phyloP scores from a whole-genome alignment of 2,888 invertebrate genomes.

The Tanypteryx hageni region DNA sequence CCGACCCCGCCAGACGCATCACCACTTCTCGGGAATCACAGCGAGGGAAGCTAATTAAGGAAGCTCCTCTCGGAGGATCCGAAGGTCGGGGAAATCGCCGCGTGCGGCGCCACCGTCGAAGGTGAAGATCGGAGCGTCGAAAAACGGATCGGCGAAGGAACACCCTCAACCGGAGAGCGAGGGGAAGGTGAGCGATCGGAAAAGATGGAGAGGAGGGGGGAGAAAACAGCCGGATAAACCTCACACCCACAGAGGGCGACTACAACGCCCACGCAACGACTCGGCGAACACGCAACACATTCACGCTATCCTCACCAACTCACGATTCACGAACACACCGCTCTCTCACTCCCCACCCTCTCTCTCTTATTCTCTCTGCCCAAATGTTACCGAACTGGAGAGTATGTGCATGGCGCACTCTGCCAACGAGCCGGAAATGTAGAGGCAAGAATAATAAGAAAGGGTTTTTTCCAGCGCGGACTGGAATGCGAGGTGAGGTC shows the following conservation, averaged over 20 bases:
- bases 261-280: slow-evolving; percentile 4
- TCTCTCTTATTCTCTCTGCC: background rate
- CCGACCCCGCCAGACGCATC: background rate
- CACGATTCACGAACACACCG: background rate
- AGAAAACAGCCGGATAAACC: background rate
- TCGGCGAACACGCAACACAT: background rate
- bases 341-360: background rate
- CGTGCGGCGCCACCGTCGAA: too few relatives aligned
- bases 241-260: background rate
- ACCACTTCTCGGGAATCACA: too few relatives aligned
- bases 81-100: too few relatives aligned
- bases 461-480: background rate
- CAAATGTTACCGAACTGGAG: slow-evolving; percentile 3
- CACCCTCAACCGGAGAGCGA: background rate
- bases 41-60: too few relatives aligned
- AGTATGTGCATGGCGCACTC: slow-evolving; percentile 8
- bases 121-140: too few relatives aligned
- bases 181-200: background rate
- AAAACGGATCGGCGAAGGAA: too few relatives aligned
- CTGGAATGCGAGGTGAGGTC: background rate
- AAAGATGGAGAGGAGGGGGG: background rate
- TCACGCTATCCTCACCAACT: background rate
- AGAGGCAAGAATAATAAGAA: slow-evolving; percentile 5
- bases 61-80: too few relatives aligned
- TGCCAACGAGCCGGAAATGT: slow-evolving; percentile 15